These are phyloP conservation scores for Bombus pascuorum DNA, from an alignment of 1,140 invertebrate genomes.

Conservation along the genomic window DNA sequence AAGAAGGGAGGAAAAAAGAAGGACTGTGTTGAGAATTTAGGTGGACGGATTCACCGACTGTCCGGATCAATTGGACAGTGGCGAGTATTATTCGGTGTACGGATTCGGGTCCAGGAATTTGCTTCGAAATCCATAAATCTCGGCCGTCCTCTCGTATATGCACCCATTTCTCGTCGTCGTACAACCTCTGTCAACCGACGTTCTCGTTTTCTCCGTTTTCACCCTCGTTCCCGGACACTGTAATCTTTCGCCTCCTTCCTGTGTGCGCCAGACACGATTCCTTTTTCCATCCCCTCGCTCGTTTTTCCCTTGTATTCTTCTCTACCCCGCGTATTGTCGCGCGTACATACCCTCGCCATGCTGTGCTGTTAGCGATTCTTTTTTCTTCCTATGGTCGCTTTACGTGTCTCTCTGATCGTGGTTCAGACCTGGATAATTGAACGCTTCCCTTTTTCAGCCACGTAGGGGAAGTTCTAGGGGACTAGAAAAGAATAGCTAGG, in stretches of 20 bases:
- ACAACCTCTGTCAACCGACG: conserved; percentile 31
- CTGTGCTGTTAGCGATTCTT: conserved; percentile 8
- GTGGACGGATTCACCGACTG: conserved; percentile 39
- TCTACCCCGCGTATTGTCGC: background rate
- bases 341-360: no score
- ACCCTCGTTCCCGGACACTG: conserved; percentile 13
- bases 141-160: conserved; percentile 2
- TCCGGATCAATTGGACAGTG: conserved; percentile 49
- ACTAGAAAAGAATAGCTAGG: no score
- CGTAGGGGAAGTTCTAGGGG: background rate
- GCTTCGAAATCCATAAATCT: conserved; percentile 57
- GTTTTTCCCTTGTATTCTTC: background rate
- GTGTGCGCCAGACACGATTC: background rate
- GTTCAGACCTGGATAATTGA: conserved; percentile 2
- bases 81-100: conserved; percentile 47
- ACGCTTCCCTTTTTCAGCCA: background rate
- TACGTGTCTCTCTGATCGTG: background rate
- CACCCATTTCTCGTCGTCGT: conserved; percentile 26
- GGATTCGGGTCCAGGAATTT: conserved; percentile 36
- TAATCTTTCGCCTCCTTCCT: conserved; percentile 39
- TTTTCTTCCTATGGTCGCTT: background rate
- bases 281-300: background rate
- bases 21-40: conserved; percentile 18
- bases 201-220: conserved; percentile 25
- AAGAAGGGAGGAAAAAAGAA: background rate